Conservation (phyloP, 2,888 invertebrate species). For the Trichopria drosophilae region DNA sequence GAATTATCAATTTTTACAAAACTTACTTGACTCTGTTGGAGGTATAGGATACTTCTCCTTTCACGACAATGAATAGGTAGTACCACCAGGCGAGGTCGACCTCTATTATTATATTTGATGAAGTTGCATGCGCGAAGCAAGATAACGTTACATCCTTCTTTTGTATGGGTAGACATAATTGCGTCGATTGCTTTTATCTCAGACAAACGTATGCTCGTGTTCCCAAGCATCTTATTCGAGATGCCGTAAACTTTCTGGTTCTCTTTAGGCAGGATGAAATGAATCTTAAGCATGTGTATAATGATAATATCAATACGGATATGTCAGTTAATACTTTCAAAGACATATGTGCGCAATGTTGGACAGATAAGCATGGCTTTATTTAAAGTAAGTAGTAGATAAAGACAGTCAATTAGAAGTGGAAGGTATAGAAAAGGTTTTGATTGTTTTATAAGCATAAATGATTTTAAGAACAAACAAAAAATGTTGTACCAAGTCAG, state of each 20-base stretch:
- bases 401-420: conserved; percentile 12
- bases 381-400: conserved; percentile 12
- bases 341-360: conserved; percentile 5
- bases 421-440: conserved; percentile 13
- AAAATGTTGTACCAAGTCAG: too few species aligned
- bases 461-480: too few species aligned
- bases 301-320: conserved; percentile 28
- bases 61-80: too few species aligned
- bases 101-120: conserved; percentile 54
- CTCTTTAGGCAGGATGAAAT: conserved; percentile 19
- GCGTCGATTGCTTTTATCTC: background rate
- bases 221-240: conserved; percentile 18
- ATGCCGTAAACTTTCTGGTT: conserved; percentile 14
- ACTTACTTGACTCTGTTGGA: background rate
- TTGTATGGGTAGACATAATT: background rate
- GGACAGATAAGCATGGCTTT: conserved; percentile 17
- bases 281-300: conserved; percentile 23
- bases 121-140: conserved; percentile 47
- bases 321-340: conserved; percentile 6
- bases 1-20: conserved; percentile 1
- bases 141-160: conserved; percentile 10
- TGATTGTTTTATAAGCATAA: conserved; percentile 5
- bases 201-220: conserved; percentile 8
- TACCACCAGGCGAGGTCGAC: background rate
- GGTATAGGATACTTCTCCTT: background rate